Percentiles rank a stretch among this genome's conserved stretches.
These are phyloP conservation scores for Aporrectodea caliginosa DNA, from an alignment of 1,140 invertebrate genomes.

Conservation along the genomic window DNA sequence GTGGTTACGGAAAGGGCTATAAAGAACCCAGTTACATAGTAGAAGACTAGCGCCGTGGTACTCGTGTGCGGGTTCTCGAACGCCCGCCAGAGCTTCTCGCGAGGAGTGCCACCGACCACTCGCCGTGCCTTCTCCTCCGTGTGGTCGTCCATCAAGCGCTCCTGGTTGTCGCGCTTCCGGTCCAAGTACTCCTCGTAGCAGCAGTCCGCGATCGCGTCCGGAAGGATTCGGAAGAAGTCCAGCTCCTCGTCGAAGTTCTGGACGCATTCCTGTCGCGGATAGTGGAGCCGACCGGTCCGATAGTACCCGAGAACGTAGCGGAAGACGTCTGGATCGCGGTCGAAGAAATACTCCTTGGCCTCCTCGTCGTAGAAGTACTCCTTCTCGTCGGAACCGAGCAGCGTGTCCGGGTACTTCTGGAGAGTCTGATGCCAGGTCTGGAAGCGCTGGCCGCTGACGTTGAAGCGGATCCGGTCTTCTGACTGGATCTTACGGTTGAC, in stretches of 20 bases:
- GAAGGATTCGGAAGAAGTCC: constrained; percentile 96
- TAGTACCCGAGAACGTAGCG: constrained; percentile 98
- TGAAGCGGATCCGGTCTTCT: constrained; percentile 51
- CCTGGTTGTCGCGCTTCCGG: constrained; percentile 54
- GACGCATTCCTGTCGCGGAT: constrained; percentile 97
- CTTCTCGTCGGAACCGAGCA: constrained; percentile 93
- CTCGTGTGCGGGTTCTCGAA: constrained; percentile 99
- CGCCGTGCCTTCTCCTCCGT: constrained; percentile 47
- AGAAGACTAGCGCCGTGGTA: constrained; percentile 95
- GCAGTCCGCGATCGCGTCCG: constrained; percentile 97
- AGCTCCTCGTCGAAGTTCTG: constrained; percentile 98
- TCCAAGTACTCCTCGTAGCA: constrained; percentile 99
- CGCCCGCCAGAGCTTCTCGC: constrained; percentile 97
- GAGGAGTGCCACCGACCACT: constrained; percentile 65
- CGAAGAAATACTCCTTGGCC: constrained; percentile 97
- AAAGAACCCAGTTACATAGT: constrained; percentile 99
- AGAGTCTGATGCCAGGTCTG: constrained; percentile 97
- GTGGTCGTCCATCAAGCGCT: constrained; percentile 91
- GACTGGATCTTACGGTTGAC: constrained; percentile 40
- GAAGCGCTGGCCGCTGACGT: constrained; percentile 75
- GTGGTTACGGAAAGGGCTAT: constrained; percentile 98
- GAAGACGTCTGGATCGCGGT: constrained; percentile 98
- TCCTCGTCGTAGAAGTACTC: constrained; percentile 99
- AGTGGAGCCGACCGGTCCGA: constrained; percentile 95
- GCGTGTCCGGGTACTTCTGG: constrained; percentile 97